Evolutionary conservation across 2,888 invertebrate species (phyloP).

Genomic region (Mythimna ferrago): DNA sequence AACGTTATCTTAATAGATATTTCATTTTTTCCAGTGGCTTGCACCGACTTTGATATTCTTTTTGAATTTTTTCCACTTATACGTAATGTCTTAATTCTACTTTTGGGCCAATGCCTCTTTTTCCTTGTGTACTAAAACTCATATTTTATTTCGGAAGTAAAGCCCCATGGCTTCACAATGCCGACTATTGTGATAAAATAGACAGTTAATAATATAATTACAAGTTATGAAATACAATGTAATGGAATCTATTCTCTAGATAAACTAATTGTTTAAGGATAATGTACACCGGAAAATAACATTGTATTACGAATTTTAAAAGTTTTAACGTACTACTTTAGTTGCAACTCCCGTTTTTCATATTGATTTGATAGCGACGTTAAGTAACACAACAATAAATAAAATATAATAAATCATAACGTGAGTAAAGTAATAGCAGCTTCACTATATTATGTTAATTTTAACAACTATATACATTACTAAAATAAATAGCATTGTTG

Average conservation of each 20-base stretch:
- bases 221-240: constrained; percentile 19
- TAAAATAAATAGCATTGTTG: constrained; percentile 31
- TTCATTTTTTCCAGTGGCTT: constrained; percentile 58
- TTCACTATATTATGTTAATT: constrained; percentile 8
- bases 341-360: constrained; percentile 8
- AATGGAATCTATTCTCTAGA: constrained; percentile 18
- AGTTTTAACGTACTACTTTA: not conserved
- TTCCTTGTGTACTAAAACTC: constrained; percentile 56
- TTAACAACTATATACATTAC: constrained; percentile 17
- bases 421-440: constrained; percentile 28
- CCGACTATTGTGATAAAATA: constrained; percentile 13
- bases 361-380: constrained; percentile 13
- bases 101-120: constrained; percentile 63
- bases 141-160: constrained; percentile 42
- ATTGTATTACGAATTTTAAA: not conserved
- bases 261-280: constrained; percentile 10
- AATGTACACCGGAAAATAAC: constrained; percentile 12
- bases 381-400: constrained; percentile 25
- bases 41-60: constrained; percentile 69
- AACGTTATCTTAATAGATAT: constrained; percentile 36
- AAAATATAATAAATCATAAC: constrained; percentile 22
- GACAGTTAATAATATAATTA: constrained; percentile 25
- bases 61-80: constrained; percentile 66
- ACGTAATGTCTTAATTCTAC: constrained; percentile 64
- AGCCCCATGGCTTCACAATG: not conserved